Base-by-base conservation (phyloP, 2,113 vertebrate species). In the Channa maculata region DNA sequence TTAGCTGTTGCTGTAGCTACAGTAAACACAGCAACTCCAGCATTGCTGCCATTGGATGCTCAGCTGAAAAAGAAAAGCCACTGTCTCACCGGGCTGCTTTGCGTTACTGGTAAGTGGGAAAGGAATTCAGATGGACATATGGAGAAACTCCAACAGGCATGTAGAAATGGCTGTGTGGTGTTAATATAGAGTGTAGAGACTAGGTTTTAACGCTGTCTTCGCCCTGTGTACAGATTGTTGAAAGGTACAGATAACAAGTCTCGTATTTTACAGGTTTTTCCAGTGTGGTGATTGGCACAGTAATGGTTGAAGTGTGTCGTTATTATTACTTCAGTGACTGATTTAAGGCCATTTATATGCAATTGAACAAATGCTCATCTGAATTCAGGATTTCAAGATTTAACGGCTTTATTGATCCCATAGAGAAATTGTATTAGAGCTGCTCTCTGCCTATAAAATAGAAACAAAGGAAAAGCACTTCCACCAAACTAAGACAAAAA, bases 51-150 rank as follows among this genome's bases (percentile, higher is more conserved):
- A 4, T 9, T 39, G 53, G 76, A 73, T 11, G 39, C 4, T 34
- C 3, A 68, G 41, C 61, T 55, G 52, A n/a, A 24, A 5, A 12
- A 53, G 12, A 41, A 50, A 45, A 7, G 15, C 44, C 13, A 0
- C n/a, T 5, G 45, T 49, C 38, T 59, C 61, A 49, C 52, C 59
- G 68, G 63, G 44, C 54, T 74, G 60, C 65, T 65, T 3, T 66
- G 5, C 68, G 39, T 44, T 50, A 4, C 81, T 83, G 86, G 86
- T 86, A 63, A 85, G 88, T 69, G 37, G 14, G 34, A 3, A 9
- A 51, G 37, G 24, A 24, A 38, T 52, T 14, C 7, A 8, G 0
- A 1, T 45, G 15, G 14, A 39, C 3, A 10, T n/a, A n/a, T n/a
- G n/a, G n/a, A n/a, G n/a, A n/a, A n/a, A n/a, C n/a, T n/a, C n/a